phyloP scores from a whole-genome alignment of 2,113 vertebrate genomes.

The Epinephelus lanceolatus region DNA sequence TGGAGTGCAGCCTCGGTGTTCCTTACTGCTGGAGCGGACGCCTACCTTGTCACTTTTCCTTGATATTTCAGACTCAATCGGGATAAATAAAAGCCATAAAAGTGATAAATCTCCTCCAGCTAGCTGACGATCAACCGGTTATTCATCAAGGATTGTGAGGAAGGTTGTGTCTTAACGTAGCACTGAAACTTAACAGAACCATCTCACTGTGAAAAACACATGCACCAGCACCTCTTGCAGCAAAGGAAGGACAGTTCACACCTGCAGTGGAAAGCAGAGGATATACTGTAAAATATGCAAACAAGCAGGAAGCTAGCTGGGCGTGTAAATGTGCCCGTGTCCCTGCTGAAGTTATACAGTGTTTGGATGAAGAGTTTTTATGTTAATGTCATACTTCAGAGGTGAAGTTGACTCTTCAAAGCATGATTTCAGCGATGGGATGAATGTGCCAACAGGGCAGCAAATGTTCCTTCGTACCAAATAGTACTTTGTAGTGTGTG shows the following conservation, averaged over 20 bases:
- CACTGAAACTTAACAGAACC: slow-evolving; percentile 59
- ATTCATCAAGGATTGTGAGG: slow-evolving; percentile 28
- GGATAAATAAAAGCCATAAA: slow-evolving; percentile 58
- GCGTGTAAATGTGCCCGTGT: slow-evolving; percentile 14
- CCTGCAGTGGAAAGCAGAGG: slow-evolving; percentile 12
- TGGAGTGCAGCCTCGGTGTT: slow-evolving; percentile 53
- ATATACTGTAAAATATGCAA: slow-evolving; percentile 40
- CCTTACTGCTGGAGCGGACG: slow-evolving; percentile 30
- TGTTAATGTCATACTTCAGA: slow-evolving; percentile 3
- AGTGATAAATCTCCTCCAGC: slow-evolving; percentile 46
- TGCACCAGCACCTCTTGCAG: slow-evolving; percentile 50
- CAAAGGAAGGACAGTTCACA: slow-evolving; percentile 22
- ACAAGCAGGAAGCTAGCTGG: slow-evolving; percentile 33
- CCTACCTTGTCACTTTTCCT: slow-evolving; percentile 57
- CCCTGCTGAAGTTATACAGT: slow-evolving; percentile 12
- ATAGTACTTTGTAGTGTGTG: slow-evolving; percentile 32
- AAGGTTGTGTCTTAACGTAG: slow-evolving; percentile 30
- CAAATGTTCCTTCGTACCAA: slow-evolving; percentile 57
- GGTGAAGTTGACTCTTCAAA: slow-evolving; percentile 4
- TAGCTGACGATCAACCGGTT: slow-evolving; percentile 21
- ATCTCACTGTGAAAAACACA: slow-evolving; percentile 76
- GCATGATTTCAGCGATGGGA: slow-evolving; percentile 35
- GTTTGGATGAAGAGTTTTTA: slow-evolving; percentile 7
- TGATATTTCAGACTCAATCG: slow-evolving; percentile 53
- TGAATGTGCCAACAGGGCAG: slow-evolving; percentile 60